A percentile compares a stretch with the other conserved stretches of the same genome.
Conservation (phyloP, 2,888 invertebrate species). For the Aricia artaxerxes region DNA sequence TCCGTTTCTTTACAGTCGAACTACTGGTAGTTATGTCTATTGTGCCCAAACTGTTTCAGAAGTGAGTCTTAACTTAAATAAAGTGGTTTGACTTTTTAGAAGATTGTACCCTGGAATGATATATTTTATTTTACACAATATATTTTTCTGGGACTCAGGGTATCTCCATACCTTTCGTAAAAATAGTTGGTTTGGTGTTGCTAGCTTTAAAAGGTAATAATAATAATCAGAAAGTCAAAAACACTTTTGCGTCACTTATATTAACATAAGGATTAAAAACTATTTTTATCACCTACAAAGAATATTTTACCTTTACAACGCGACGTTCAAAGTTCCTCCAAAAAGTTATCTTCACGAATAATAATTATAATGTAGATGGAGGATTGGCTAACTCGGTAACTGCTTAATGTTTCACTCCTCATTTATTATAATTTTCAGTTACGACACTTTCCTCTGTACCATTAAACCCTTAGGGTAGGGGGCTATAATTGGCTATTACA, state of each 20-base stretch:
- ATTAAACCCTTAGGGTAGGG: background rate
- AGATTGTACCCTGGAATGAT: background rate
- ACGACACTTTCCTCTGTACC: background rate
- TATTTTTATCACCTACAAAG: too few species aligned
- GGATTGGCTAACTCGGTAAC: background rate
- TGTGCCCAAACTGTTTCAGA: background rate
- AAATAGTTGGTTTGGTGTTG: too few species aligned
- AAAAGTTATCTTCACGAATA: background rate
- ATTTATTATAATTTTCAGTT: slow-evolving; percentile 9
- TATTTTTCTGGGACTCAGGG: too few species aligned
- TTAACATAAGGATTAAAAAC: too few species aligned
- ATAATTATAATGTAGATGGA: background rate
- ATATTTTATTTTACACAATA: background rate
- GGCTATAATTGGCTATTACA: background rate
- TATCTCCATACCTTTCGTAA: too few species aligned
- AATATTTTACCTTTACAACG: too few species aligned
- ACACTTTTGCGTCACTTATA: too few species aligned
- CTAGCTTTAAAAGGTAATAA: too few species aligned
- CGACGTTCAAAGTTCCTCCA: background rate
- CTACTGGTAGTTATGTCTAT: too few species aligned
- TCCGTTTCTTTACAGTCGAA: too few species aligned
- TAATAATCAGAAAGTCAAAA: too few species aligned
- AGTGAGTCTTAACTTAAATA: background rate
- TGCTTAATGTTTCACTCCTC: background rate
- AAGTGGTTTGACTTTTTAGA: slow-evolving; percentile 5